Base-by-base conservation (phyloP, 2,113 vertebrate genomes). In the Bubo scandiacus region DNA sequence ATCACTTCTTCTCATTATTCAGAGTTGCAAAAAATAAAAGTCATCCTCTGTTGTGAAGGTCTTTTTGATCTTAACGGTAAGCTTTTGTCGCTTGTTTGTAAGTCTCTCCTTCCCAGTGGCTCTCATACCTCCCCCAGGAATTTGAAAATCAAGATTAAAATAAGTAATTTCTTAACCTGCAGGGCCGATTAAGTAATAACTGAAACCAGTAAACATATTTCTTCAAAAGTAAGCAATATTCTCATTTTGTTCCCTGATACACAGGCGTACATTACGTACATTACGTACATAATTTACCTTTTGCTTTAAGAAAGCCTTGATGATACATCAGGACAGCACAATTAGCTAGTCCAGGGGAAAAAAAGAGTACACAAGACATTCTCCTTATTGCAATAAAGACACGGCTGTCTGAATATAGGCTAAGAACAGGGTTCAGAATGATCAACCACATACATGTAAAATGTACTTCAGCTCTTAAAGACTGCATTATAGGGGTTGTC, bases 241-340 rank as follows among this genome's bases (percentile, higher is more conserved):
- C 68, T 70, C 68, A 38, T 68, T 78, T 55, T 47, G 15, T 0
- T 21, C 81, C 51, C 34, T 30, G 32, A 36, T 52, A 19, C 3
- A 3, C 43, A 45, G 43, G 13, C 47, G 29, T 6, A 22, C 26
- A 0, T 1, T 12, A 14, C 47, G 29, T 6, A 22, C 26, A 0
- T 1, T 12, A 14, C 2, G 36, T 18, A 21, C 11, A 26, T 4
- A 20, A 70, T 11, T 81, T 20, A 49, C 54, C 40, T 82, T 63
- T 13, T 59, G 61, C 67, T 88, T 25, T 25, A 62, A 67, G 49
- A 57, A 88, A 88, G 13, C 59, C 40, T 34, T 61, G 16, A 4
- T 15, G 72, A 45, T 4, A 1, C 4, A 19, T 10, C 63, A 75
- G 42, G 43, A 25, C n/a, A 80, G 52, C 11, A 45, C 42, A 68